Evolutionary conservation across 2,888 invertebrate genomes (phyloP), one percentile per base, ranked within the genome.

Genomic region (Orchesellides sinensis): DNA sequence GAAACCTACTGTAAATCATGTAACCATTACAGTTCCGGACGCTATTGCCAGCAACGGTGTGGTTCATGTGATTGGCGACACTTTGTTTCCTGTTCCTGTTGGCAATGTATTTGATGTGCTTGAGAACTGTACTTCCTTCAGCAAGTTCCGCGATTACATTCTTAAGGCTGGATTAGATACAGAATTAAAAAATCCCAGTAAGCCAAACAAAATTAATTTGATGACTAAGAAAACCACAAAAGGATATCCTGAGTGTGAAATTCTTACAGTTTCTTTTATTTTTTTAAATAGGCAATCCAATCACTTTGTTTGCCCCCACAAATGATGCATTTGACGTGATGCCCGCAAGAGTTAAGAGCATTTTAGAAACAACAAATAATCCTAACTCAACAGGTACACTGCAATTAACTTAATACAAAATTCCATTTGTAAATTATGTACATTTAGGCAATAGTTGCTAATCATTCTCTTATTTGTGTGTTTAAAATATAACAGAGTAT

Each of bases 21-120:
- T 87, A 47, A 87, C 88, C 1, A 83, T 88, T 14, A 88, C 88
- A 3, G 87, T 88, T 56, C 88, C 88, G 32, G 88, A 88, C 84
- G 88, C 88, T 0, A 88, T 87, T 72, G 88, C 88, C 35, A 86
- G 87, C 63, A 88, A 88, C 65, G 88, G 88, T 19, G 87, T 88
- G 21, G 88, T 88, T 59, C 88, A 88, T 73, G 87, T 88, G 29
- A 87, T 88, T 70, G 87, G 87, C 0, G 75, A 83, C 25, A 83
- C 81, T 40, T 74, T 88, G n/a, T 88, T 88, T 83, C 88, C 88
- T 1, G 86, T 88, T 66, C 88, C 88, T 4, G 88, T 87, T 19
- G 88, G 88, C 29, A 86, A 79, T 72, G 84, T 88, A 10, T 85
- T 87, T 63, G 88, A 88, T 59, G 88, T 88, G 21, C 80, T 88